Evolutionary conservation across 2,113 vertebrate genomes (phyloP), one percentile per base, ranked within the genome.

Genomic region (Notarius quadriscutis): DNA sequence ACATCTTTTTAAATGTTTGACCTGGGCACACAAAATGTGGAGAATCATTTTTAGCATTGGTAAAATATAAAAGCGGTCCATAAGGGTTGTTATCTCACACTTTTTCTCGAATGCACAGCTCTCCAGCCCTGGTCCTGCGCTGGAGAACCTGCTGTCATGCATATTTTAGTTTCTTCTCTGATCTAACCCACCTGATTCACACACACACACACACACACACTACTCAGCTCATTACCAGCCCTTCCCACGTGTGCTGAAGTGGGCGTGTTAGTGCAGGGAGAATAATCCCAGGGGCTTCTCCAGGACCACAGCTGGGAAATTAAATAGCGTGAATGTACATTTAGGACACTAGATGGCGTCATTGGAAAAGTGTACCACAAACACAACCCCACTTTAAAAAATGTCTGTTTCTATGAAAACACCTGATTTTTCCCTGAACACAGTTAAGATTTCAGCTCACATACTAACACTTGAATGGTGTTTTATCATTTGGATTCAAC

Each of bases 341-440:
- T 2, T 0, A 0, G 5, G 74, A 15, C 93, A 85, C 91, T 81
- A 88, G 92, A 88, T 92, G 89, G 84, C 69, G 84, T 75, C 85
- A 81, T 83, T 89, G 86, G 84, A 65, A 79, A 87, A 84, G 83
- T 84, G 30, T 51, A 86, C 62, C n/a, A 57, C 14, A 79, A 57
- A 57, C n/a, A 51, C 5, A 30, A 11, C 12, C 1, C 5, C 18
- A 20, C 20, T 17, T 17, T 1, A 3, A 34, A 34, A 48, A 25
- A 74, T 10, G 8, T 1, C 8, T 50, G 8, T 51, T 53, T 51
- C 11, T 12, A n/a, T 77, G 8, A 74, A 48, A 20, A 17, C 30
- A 72, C 9, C 15, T 41, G 6, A 41, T 41, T 41, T 34, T 34
- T 72, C 18, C 41, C 41, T 6, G 34, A 41, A 34, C 41, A 41